Conservation (phyloP, 64 coral and sea anemone genomes). For the Actinia tenebrosa region DNA sequence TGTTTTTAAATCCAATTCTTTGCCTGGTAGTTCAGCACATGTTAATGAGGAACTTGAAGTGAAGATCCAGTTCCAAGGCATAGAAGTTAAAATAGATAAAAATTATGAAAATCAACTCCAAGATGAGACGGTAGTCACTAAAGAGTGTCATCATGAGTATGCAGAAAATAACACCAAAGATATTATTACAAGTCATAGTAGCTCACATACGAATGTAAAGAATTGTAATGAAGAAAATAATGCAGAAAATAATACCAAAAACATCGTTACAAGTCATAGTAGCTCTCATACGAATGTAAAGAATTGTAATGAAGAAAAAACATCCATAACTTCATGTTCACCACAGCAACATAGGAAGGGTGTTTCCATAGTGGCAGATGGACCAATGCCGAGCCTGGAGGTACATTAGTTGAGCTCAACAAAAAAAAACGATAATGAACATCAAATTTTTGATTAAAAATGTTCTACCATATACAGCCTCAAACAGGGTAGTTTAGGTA, state of each 20-base stretch:
- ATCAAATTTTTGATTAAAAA: no score
- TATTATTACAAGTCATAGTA: neutral
- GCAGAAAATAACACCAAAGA: neutral
- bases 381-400: neutral
- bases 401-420: neutral
- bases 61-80: conserved; percentile 3
- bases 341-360: neutral
- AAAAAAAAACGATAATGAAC: neutral
- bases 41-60: conserved; percentile 1
- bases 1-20: neutral
- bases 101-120: neutral
- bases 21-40: conserved; percentile 20
- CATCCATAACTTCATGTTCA: neutral
- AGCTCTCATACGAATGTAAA: neutral
- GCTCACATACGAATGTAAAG: neutral
- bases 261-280: neutral
- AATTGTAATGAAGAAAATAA: neutral
- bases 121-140: neutral
- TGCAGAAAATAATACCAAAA: no score
- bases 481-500: no score
- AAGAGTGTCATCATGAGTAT: neutral
- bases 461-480: no score
- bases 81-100: conserved; percentile 14
- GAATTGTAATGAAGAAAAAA: neutral
- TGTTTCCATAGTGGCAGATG: neutral